Conservation (phyloP, 2,888 invertebrate species). For the Luperina nickerlii region DNA sequence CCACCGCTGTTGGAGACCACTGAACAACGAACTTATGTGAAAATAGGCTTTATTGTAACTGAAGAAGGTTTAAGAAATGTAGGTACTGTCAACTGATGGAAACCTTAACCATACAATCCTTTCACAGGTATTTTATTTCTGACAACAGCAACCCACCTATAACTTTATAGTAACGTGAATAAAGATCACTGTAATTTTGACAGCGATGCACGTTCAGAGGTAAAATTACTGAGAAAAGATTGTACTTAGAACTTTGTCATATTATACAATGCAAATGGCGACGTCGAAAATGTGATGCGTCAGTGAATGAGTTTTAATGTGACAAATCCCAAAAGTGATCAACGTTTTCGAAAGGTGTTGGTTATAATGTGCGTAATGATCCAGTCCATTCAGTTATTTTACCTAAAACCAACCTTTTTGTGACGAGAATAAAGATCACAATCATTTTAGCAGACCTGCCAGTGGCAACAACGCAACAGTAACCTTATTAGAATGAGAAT, state of each 20-base stretch:
- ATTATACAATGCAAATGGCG: background rate
- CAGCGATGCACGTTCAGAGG: too few relatives aligned
- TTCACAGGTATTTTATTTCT: background rate
- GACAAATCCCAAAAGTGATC: background rate
- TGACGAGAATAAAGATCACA: too few relatives aligned
- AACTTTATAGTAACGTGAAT: too few relatives aligned
- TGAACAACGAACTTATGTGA: slow-evolving; percentile 28
- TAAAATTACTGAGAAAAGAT: too few relatives aligned
- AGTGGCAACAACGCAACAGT: too few relatives aligned
- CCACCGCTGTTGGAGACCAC: slow-evolving; percentile 71
- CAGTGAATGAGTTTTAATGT: background rate
- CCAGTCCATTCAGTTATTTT: too few relatives aligned
- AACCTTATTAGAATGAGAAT: too few relatives aligned
- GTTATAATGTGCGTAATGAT: background rate
- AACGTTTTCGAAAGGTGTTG: background rate
- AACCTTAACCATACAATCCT: background rate
- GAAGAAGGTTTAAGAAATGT: background rate
- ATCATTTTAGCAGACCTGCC: too few relatives aligned
- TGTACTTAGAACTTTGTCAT: background rate
- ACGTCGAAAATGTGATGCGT: background rate
- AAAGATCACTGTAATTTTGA: too few relatives aligned
- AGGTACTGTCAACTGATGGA: background rate
- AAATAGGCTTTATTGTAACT: slow-evolving; percentile 4
- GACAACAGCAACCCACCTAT: too few relatives aligned
- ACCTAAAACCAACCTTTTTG: too few relatives aligned